Conservation (phyloP, 2,797 vertebrate genomes). For the Botia kubotai region DNA sequence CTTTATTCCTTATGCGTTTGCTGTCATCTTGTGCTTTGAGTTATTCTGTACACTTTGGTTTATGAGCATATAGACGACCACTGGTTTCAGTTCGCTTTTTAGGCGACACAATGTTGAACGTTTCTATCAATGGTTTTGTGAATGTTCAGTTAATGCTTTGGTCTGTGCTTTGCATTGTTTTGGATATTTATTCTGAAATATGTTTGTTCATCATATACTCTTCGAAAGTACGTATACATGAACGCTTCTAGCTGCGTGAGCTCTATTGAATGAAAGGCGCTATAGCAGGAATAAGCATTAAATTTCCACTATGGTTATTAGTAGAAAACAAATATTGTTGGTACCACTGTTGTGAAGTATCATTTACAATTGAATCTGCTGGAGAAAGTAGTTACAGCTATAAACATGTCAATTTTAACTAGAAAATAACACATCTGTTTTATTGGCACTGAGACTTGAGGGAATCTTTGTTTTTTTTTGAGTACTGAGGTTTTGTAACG, state of each 20-base stretch:
- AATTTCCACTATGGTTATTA: neutral
- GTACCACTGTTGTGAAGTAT: neutral
- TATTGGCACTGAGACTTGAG: neutral
- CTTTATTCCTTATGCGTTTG: slow-evolving; percentile 61
- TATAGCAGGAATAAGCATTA: neutral
- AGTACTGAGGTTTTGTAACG: neutral
- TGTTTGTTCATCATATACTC: slow-evolving; percentile 20
- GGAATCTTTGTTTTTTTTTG: neutral
- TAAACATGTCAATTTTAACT: no score
- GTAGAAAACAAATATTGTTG: no score
- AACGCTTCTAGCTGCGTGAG: neutral
- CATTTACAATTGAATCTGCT: neutral
- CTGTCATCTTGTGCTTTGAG: slow-evolving; percentile 68
- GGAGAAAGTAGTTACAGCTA: neutral
- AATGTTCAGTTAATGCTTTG: slow-evolving; percentile 80
- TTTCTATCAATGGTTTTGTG: slow-evolving; percentile 64
- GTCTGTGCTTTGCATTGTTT: slow-evolving; percentile 83
- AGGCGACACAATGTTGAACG: slow-evolving; percentile 65
- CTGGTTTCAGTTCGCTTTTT: slow-evolving; percentile 62
- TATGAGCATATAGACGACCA: slow-evolving; percentile 67
- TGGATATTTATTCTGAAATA: slow-evolving; percentile 65
- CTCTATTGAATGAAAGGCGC: no score
- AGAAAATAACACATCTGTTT: neutral
- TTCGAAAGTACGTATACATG: neutral
- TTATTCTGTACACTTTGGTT: slow-evolving; percentile 81